phyloP scores from a whole-genome alignment of 1,140 invertebrate species.

The Anthonomus grandis region DNA sequence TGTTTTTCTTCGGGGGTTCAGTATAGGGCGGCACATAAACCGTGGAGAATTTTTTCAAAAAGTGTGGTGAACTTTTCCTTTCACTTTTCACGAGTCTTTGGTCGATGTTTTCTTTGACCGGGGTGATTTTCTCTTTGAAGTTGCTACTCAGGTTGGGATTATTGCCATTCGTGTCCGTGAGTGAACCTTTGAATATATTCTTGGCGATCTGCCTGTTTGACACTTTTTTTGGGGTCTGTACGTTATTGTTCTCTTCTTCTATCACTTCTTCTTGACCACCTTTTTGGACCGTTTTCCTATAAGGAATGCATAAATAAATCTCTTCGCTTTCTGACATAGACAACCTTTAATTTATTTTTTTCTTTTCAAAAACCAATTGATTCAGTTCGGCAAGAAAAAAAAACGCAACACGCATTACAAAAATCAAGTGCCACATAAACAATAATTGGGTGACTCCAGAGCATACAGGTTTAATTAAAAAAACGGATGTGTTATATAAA shows the following conservation, averaged over 20 bases:
- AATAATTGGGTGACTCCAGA: no score
- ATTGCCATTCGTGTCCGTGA: not conserved
- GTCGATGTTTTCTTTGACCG: slow-evolving; percentile 28
- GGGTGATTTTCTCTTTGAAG: slow-evolving; percentile 37
- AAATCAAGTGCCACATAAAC: no score
- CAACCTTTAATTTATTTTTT: no score
- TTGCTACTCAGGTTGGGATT: slow-evolving; percentile 35
- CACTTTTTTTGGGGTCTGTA: slow-evolving; percentile 22
- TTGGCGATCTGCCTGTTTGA: slow-evolving; percentile 24
- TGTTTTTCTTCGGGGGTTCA: slow-evolving; percentile 15
- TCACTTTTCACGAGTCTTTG: slow-evolving; percentile 19
- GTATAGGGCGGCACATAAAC: slow-evolving; percentile 9
- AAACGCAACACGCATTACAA: no score
- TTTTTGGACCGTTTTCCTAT: slow-evolving; percentile 5
- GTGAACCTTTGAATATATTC: slow-evolving; percentile 34
- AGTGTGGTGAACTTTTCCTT: slow-evolving; percentile 19
- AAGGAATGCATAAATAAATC: no score
- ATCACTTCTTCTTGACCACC: slow-evolving; percentile 10
- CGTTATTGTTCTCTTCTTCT: slow-evolving; percentile 13
- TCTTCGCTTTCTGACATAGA: no score
- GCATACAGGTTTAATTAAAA: no score
- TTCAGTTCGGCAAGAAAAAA: no score
- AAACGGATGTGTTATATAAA: no score
- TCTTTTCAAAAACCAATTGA: no score
- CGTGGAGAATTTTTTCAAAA: slow-evolving; percentile 16